Conservation (phyloP, 2,888 invertebrate species). For the Pherbina coryleti region DNA sequence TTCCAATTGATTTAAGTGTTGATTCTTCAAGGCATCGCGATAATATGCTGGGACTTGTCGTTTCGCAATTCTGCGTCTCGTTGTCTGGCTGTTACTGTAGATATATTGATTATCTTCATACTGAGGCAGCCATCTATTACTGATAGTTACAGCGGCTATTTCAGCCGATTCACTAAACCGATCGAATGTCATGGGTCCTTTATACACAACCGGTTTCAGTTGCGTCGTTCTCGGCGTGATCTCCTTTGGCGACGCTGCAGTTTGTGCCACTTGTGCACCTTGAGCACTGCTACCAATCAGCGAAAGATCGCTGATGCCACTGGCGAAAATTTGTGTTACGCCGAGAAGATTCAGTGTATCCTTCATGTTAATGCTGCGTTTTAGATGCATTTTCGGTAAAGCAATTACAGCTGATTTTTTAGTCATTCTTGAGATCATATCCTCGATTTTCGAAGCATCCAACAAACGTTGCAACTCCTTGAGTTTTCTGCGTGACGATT, state of each 20-base stretch:
- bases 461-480: constrained; percentile 69
- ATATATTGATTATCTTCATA: too few species aligned
- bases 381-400: constrained; percentile 80
- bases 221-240: background rate
- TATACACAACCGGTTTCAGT: background rate
- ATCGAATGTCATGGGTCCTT: constrained; percentile 32
- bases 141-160: background rate
- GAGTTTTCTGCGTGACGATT: constrained; percentile 70
- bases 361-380: constrained; percentile 73
- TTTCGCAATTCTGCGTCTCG: constrained; percentile 20
- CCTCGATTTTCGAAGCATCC: constrained; percentile 68
- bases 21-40: constrained; percentile 1
- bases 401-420: constrained; percentile 71
- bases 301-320: constrained; percentile 76
- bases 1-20: constrained; percentile 71
- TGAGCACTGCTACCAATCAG: constrained; percentile 70
- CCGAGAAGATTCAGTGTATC: constrained; percentile 73
- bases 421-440: constrained; percentile 64
- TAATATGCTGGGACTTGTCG: constrained; percentile 67
- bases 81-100: background rate
- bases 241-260: background rate
- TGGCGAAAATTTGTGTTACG: constrained; percentile 75
- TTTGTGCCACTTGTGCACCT: background rate
- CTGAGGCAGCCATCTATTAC: background rate
- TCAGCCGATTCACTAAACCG: constrained; percentile 43